phyloP scores from a whole-genome alignment of 2,797 vertebrate genomes.

The Sphenodon punctatus region DNA sequence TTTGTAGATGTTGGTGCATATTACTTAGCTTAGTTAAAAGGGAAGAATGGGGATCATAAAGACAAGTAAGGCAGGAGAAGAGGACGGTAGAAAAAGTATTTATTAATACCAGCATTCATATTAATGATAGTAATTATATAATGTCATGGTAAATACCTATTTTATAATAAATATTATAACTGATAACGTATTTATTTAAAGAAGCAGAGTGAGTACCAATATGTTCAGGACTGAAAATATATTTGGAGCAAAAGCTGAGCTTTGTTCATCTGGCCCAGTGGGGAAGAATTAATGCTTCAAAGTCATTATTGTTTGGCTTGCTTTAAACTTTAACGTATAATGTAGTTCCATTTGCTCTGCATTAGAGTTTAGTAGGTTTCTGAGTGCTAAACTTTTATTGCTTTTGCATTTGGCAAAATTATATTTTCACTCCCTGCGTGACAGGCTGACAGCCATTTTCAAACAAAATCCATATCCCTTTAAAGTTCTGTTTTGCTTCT shows the following conservation, averaged over 20 bases:
- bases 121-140: too few relatives aligned
- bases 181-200: neutral
- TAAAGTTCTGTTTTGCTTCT: conserved; percentile 5
- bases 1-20: too few relatives aligned
- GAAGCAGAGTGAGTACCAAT: neutral
- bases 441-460: conserved; percentile 27
- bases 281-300: neutral
- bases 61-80: too few relatives aligned
- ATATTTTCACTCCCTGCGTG: neutral
- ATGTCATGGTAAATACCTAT: too few relatives aligned
- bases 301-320: neutral
- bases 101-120: too few relatives aligned
- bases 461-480: conserved; percentile 14
- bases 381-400: conserved; percentile 11
- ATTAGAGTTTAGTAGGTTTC: conserved; percentile 6
- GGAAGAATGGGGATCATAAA: too few relatives aligned
- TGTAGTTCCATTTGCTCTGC: conserved; percentile 21
- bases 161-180: neutral
- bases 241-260: neutral
- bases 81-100: too few relatives aligned
- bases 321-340: neutral
- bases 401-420: conserved; percentile 27
- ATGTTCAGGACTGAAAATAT: neutral
- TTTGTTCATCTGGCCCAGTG: neutral
- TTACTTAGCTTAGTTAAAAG: too few relatives aligned